These are phyloP conservation scores for Aurelia sp. DNA, from an alignment of 30 jellyfish, hydroid and myxozoan species.

Conservation along the genomic window DNA sequence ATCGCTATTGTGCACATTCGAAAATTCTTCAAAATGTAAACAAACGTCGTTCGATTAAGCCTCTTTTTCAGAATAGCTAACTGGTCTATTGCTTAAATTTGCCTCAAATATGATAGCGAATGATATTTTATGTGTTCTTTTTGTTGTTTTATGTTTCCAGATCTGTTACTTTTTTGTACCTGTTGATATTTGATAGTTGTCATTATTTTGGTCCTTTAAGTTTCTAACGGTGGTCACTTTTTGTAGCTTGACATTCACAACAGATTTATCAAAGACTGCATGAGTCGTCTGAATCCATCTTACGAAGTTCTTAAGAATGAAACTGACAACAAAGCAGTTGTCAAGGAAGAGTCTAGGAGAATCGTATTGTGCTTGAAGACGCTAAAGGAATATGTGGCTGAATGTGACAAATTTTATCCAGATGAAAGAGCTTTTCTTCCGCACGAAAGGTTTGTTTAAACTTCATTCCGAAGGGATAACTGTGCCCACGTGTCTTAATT, in stretches of 20 bases:
- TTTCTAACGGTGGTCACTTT: not conserved
- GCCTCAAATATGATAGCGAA: too few species aligned
- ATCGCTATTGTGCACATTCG: too few species aligned
- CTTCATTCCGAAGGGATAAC: not conserved
- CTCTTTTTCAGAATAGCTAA: too few species aligned
- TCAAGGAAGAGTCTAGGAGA: conserved; percentile 76
- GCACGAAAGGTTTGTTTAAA: conserved; percentile 74
- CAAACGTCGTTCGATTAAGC: too few species aligned
- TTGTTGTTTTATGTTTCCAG: too few species aligned
- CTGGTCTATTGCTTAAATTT: too few species aligned
- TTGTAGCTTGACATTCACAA: conserved; percentile 83
- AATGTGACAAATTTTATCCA: conserved; percentile 78
- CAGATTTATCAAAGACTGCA: conserved; percentile 80
- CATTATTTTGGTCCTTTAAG: too few species aligned
- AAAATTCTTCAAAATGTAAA: too few species aligned
- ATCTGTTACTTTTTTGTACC: too few species aligned
- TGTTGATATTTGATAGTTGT: too few species aligned
- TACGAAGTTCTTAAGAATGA: conserved; percentile 67
- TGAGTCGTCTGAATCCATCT: conserved; percentile 78
- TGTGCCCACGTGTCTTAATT: too few species aligned
- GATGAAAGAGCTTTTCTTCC: conserved; percentile 88
- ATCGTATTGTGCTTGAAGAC: conserved; percentile 82
- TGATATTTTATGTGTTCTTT: too few species aligned
- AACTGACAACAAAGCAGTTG: conserved; percentile 28
- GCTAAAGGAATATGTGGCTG: conserved; percentile 88